These are phyloP conservation scores for Cyrtorhinus lividipennis DNA, from an alignment of 1,140 invertebrate species.

Conservation along the genomic window DNA sequence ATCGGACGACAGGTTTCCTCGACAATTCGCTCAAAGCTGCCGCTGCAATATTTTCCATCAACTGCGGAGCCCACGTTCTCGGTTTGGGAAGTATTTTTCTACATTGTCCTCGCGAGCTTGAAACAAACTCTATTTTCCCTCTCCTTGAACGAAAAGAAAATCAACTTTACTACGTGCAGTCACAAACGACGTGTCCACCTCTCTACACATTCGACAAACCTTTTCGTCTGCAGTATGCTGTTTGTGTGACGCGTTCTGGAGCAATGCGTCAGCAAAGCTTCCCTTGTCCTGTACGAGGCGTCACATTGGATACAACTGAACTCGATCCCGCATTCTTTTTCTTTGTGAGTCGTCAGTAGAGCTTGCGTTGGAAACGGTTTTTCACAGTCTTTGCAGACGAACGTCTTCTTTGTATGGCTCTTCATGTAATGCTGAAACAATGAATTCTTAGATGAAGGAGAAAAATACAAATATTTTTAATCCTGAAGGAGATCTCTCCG, in stretches of 20 bases:
- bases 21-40: conserved; percentile 19
- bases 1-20: conserved; percentile 15
- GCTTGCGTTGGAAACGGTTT: conserved; percentile 9
- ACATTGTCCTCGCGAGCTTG: neutral
- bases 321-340: conserved; percentile 14
- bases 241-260: conserved; percentile 11
- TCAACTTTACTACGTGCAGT: too few species aligned
- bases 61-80: neutral
- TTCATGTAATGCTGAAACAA: conserved; percentile 18
- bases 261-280: conserved; percentile 11
- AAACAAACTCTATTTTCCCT: neutral
- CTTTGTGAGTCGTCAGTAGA: neutral
- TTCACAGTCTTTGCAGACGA: conserved; percentile 7
- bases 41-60: conserved; percentile 19
- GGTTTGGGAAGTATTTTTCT: conserved; percentile 13
- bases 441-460: too few species aligned
- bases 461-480: neutral
- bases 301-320: conserved; percentile 13
- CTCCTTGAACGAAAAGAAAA: neutral
- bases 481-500: too few species aligned
- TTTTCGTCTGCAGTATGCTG: neutral
- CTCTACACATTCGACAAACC: neutral
- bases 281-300: neutral
- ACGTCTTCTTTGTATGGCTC: conserved; percentile 12
- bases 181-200: too few species aligned